Evolutionary conservation across 2,888 invertebrate genomes (phyloP).

Genomic region (Timandra comae): DNA sequence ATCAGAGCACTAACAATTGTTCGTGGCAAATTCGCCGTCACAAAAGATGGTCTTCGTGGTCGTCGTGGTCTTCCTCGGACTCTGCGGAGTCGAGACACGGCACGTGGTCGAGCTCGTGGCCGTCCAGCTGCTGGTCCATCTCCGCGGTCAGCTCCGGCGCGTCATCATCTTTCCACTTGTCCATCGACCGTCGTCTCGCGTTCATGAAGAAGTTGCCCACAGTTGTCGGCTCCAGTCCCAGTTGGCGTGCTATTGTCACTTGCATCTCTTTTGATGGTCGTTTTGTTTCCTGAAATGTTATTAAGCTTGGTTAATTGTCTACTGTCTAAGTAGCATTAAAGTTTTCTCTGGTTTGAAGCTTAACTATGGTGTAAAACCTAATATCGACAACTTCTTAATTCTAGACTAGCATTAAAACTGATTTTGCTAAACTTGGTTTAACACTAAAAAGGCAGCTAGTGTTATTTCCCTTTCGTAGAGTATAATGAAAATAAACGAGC

Average conservation of each 20-base stretch:
- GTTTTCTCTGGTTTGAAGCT: too few relatives aligned
- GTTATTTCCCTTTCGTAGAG: too few relatives aligned
- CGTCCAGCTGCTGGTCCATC: conserved; percentile 71
- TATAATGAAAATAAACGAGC: too few relatives aligned
- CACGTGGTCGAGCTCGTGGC: conserved; percentile 67
- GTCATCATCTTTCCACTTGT: conserved; percentile 98
- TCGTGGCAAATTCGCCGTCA: conserved; percentile 67
- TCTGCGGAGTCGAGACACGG: conserved; percentile 64
- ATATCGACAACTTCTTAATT: too few relatives aligned
- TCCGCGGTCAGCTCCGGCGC: conserved; percentile 81
- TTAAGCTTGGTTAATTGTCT: too few relatives aligned
- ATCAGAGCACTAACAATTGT: conserved; percentile 69
- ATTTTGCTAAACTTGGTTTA: too few relatives aligned
- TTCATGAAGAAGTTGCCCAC: conserved; percentile 99
- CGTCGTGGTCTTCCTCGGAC: conserved; percentile 66
- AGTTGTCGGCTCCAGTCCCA: conserved; percentile 97
- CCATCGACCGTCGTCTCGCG: conserved; percentile 97
- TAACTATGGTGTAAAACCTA: too few relatives aligned
- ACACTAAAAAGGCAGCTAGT: too few relatives aligned
- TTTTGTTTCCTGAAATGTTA: conserved; percentile 96
- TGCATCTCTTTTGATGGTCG: conserved; percentile 99
- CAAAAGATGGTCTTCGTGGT: conserved; percentile 70
- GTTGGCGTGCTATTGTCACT: conserved; percentile 97
- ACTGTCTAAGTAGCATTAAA: too few relatives aligned
- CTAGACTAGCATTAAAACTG: too few relatives aligned